A percentile compares a stretch with the other conserved stretches of the same genome.
phyloP scores from a whole-genome alignment of 1,140 invertebrate species.

The Agrypnia vestita region DNA sequence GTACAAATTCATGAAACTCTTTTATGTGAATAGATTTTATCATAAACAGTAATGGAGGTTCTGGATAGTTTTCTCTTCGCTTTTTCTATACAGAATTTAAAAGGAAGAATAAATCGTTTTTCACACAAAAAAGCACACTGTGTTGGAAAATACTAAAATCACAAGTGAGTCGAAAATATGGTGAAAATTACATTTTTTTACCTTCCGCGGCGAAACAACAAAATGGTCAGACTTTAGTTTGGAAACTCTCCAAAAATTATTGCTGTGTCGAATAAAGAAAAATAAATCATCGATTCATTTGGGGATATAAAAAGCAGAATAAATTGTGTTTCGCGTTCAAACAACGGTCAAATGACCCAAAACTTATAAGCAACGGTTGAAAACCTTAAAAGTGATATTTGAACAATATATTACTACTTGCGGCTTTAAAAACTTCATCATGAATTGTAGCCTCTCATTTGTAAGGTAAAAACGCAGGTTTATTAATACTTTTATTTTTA shows the following conservation, averaged over 20 bases:
- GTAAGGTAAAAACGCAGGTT: neutral
- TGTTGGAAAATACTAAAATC: too few relatives aligned
- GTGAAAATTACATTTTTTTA: too few relatives aligned
- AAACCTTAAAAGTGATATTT: constrained; percentile 36
- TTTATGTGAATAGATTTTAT: too few relatives aligned
- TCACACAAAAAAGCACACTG: too few relatives aligned
- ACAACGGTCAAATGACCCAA: constrained; percentile 11
- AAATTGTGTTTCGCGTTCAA: constrained; percentile 27
- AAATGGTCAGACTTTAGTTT: neutral
- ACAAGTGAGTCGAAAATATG: too few relatives aligned
- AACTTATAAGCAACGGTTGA: constrained; percentile 13
- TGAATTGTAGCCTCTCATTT: neutral
- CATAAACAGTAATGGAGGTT: too few relatives aligned
- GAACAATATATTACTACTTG: constrained; percentile 17
- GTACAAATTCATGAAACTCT: too few relatives aligned
- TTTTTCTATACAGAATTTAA: too few relatives aligned
- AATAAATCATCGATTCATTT: constrained; percentile 39
- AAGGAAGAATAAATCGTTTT: too few relatives aligned
- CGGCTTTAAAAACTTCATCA: constrained; percentile 17
- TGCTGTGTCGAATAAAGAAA: constrained; percentile 1
- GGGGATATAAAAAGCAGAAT: constrained; percentile 24
- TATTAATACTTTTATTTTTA: too few relatives aligned
- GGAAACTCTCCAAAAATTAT: constrained; percentile 8
- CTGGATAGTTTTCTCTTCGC: too few relatives aligned
- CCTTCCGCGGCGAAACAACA: neutral